Conservation (phyloP, 2,113 vertebrate genomes). For the Pionites leucogaster region DNA sequence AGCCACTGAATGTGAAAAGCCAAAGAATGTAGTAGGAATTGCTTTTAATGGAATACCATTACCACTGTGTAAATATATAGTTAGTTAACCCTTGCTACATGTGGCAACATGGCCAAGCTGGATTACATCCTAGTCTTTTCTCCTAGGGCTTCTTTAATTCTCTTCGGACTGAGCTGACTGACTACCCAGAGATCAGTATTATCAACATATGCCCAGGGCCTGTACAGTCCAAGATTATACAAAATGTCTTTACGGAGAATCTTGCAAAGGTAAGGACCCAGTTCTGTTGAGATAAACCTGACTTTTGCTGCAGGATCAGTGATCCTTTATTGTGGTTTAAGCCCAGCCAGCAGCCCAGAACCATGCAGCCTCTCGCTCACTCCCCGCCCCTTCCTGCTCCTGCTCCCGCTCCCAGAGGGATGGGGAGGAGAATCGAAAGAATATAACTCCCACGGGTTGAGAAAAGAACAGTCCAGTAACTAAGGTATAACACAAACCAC, state of each 20-base stretch:
- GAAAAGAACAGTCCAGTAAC: too few relatives aligned
- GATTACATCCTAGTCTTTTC: not conserved
- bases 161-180: slow-evolving; percentile 82
- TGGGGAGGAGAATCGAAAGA: too few relatives aligned
- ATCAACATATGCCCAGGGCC: slow-evolving; percentile 91
- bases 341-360: too few relatives aligned
- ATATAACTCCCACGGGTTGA: too few relatives aligned
- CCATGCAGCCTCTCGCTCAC: too few relatives aligned
- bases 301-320: not conserved
- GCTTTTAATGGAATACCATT: not conserved
- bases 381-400: too few relatives aligned
- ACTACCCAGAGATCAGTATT: slow-evolving; percentile 85
- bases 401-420: too few relatives aligned
- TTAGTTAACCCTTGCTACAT: not conserved
- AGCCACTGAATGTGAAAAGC: not conserved
- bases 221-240: slow-evolving; percentile 88
- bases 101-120: not conserved
- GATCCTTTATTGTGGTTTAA: not conserved
- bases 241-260: slow-evolving; percentile 86
- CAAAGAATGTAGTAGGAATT: not conserved
- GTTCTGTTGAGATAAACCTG: not conserved
- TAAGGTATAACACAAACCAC: too few relatives aligned
- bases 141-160: slow-evolving; percentile 91
- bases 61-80: not conserved
- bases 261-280: slow-evolving; percentile 78